Percentiles rank a stretch among this genome's conserved stretches.
Evolutionary conservation across 2,797 vertebrate genomes (phyloP).

Genomic region (Mallotus villosus): DNA sequence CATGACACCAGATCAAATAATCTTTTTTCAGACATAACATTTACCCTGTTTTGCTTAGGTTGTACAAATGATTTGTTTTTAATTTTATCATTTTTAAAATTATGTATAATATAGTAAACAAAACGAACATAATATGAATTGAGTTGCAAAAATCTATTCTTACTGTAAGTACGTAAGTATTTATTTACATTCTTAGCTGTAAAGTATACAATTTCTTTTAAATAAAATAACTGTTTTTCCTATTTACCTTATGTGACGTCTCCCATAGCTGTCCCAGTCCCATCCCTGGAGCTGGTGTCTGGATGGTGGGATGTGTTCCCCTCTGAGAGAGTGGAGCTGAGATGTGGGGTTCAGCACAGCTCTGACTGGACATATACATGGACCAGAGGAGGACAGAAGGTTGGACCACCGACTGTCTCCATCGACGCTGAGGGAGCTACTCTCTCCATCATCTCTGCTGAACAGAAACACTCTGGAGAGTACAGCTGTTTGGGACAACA

Average conservation of each 20-base stretch:
- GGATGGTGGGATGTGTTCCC: constrained; percentile 40
- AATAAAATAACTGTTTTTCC: not conserved
- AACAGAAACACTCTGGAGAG: not conserved
- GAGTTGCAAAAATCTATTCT: not conserved
- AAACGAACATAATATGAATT: too few relatives aligned
- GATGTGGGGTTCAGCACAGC: constrained; percentile 29
- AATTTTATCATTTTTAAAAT: not conserved
- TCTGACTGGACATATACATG: constrained; percentile 53
- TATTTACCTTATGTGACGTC: not conserved
- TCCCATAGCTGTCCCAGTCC: constrained; percentile 6
- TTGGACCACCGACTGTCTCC: fast-evolving
- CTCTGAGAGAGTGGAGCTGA: constrained; percentile 53
- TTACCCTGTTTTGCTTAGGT: not conserved
- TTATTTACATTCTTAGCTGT: not conserved
- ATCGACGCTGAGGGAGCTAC: not conserved
- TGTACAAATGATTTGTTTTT: not conserved
- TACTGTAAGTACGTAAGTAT: not conserved
- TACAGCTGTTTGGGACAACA: not conserved
- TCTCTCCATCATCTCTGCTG: not conserved
- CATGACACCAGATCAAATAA: too few relatives aligned
- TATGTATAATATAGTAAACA: not conserved
- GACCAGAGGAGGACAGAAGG: not conserved
- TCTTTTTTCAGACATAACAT: too few relatives aligned
- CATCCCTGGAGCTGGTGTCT: constrained; percentile 29
- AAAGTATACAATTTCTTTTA: too few relatives aligned